phyloP scores from a whole-genome alignment of 2,888 invertebrate genomes.

The Netelia virgata region DNA sequence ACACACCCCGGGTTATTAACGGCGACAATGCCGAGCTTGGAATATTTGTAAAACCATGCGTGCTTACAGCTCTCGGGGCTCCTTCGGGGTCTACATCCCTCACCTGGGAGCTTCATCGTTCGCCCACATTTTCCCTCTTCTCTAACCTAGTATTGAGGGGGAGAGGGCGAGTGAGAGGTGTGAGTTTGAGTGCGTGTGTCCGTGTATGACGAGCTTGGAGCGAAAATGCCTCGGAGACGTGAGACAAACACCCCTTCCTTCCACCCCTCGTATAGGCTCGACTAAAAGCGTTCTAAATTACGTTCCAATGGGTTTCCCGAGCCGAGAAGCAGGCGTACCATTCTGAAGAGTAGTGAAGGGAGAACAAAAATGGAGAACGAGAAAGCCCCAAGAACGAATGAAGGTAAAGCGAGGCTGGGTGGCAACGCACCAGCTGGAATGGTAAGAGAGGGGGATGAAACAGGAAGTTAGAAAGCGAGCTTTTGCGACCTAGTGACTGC shows the following conservation, averaged over 20 bases:
- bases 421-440: conserved; percentile 16
- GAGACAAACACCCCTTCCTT: conserved; percentile 43
- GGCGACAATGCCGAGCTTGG: conserved; percentile 74
- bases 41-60: conserved; percentile 83
- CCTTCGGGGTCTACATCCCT: conserved; percentile 7
- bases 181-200: not conserved
- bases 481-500: conserved; percentile 56
- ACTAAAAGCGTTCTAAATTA: conserved; percentile 78
- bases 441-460: conserved; percentile 22
- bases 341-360: conserved; percentile 54
- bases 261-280: conserved; percentile 30
- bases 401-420: not conserved
- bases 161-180: too few relatives aligned
- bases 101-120: conserved; percentile 25
- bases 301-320: conserved; percentile 65
- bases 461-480: conserved; percentile 55
- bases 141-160: not conserved
- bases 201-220: conserved; percentile 78
- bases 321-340: conserved; percentile 51
- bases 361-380: conserved; percentile 30
- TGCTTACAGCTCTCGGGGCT: conserved; percentile 73
- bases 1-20: conserved; percentile 75
- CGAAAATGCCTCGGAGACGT: conserved; percentile 78
- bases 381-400: conserved; percentile 8
- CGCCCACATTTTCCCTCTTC: conserved; percentile 43